These are phyloP conservation scores for Biston stratarius DNA, from an alignment of 2,888 invertebrate species.

Conservation along the genomic window DNA sequence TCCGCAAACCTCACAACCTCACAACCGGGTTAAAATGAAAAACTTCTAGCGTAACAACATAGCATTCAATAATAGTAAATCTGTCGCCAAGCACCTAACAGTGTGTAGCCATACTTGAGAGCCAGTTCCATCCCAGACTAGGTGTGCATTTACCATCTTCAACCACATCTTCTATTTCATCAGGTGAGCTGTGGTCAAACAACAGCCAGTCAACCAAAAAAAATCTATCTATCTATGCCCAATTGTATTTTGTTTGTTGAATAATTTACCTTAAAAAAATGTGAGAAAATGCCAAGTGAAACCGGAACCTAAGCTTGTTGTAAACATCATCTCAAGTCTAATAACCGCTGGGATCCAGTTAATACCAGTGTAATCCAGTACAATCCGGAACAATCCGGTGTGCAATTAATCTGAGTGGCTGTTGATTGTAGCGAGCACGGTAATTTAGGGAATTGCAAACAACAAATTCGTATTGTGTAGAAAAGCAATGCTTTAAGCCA, in stretches of 20 bases:
- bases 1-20: slow-evolving; percentile 3
- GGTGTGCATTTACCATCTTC: too few relatives aligned
- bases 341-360: slow-evolving; percentile 28
- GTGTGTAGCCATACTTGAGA: too few relatives aligned
- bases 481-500: not conserved
- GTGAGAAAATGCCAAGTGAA: too few relatives aligned
- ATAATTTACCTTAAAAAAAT: too few relatives aligned
- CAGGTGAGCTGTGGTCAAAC: too few relatives aligned
- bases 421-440: slow-evolving; percentile 24
- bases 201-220: too few relatives aligned
- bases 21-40: slow-evolving; percentile 24
- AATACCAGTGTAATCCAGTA: slow-evolving; percentile 18
- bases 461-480: not conserved
- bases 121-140: too few relatives aligned
- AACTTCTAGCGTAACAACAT: slow-evolving; percentile 13
- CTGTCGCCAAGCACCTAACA: too few relatives aligned
- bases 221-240: too few relatives aligned
- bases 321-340: slow-evolving; percentile 3
- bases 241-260: too few relatives aligned
- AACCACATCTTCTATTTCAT: too few relatives aligned
- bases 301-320: too few relatives aligned
- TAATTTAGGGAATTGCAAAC: slow-evolving; percentile 28
- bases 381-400: slow-evolving; percentile 28
- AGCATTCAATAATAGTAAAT: not conserved
- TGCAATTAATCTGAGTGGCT: slow-evolving; percentile 31